Evolutionary conservation across 2,888 invertebrate species (phyloP).

Genomic region (Tridacna crocea): DNA sequence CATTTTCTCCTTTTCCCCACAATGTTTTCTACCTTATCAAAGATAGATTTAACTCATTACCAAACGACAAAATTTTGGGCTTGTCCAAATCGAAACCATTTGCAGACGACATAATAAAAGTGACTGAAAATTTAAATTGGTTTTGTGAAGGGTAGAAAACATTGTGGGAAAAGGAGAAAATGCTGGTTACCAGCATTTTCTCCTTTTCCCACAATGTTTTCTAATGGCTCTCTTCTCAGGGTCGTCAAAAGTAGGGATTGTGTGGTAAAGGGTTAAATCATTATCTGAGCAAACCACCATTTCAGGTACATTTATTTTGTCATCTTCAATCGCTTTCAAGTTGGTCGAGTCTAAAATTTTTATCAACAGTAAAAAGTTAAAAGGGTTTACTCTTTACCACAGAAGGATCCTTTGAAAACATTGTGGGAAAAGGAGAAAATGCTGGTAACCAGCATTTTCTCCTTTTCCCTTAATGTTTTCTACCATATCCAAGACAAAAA

Average conservation of each 20-base stretch:
- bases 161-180: slow-evolving; percentile 5
- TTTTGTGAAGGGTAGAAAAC: not conserved
- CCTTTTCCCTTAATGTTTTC: slow-evolving; percentile 6
- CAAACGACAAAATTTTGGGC: no score
- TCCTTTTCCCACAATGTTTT: slow-evolving; percentile 10
- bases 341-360: no score
- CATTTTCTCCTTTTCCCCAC: not conserved
- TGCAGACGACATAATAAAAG: no score
- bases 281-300: not conserved
- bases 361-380: no score
- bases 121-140: no score
- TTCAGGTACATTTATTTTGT: no score
- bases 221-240: not conserved
- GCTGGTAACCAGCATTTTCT: slow-evolving; percentile 2
- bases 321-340: no score
- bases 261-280: slow-evolving; percentile 1
- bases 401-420: slow-evolving; percentile 4
- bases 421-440: slow-evolving; percentile 5
- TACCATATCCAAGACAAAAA: not conserved
- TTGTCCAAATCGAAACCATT: no score
- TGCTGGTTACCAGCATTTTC: slow-evolving; percentile 2
- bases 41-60: no score
- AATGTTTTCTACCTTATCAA: not conserved
- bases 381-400: not conserved
- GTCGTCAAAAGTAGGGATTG: not conserved